These are phyloP conservation scores for Leptoteleia sp. DNA, from an alignment of 1,140 invertebrate genomes.

Conservation along the genomic window DNA sequence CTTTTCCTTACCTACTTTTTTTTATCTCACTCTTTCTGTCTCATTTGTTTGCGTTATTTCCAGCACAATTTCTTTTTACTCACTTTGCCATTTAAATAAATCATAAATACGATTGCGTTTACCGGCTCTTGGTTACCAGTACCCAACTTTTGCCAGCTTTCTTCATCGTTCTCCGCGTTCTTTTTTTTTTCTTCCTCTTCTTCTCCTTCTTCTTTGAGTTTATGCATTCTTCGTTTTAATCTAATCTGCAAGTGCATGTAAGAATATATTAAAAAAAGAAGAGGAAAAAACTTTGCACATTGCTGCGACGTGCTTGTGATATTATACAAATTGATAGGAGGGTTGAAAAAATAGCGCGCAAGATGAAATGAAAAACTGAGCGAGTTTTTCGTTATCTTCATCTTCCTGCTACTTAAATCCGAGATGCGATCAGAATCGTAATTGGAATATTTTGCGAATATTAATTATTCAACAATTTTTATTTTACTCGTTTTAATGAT, in stretches of 20 bases:
- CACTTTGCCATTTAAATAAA: slow-evolving; percentile 75
- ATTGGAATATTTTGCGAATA: not conserved
- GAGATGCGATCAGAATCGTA: slow-evolving; percentile 25
- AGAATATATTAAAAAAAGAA: slow-evolving; percentile 80
- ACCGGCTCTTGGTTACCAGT: slow-evolving; percentile 65
- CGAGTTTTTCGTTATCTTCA: slow-evolving; percentile 61
- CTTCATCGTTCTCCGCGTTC: slow-evolving; percentile 33
- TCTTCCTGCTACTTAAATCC: slow-evolving; percentile 43
- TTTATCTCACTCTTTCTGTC: slow-evolving; percentile 56
- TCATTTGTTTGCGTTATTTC: slow-evolving; percentile 62
- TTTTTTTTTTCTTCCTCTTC: no score
- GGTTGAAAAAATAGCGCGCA: slow-evolving; percentile 44
- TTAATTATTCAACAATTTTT: slow-evolving; percentile 10
- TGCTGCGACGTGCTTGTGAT: slow-evolving; percentile 70
- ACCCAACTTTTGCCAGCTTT: slow-evolving; percentile 49
- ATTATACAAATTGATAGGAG: slow-evolving; percentile 64
- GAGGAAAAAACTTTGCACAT: slow-evolving; percentile 73
- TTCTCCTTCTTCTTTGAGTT: slow-evolving; percentile 58
- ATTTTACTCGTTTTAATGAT: no score
- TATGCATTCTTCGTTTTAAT: slow-evolving; percentile 80
- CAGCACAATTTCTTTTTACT: slow-evolving; percentile 61
- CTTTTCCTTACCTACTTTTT: slow-evolving; percentile 48
- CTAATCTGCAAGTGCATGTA: slow-evolving; percentile 79
- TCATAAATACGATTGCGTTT: slow-evolving; percentile 78
- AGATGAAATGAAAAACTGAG: slow-evolving; percentile 45